phyloP scores from a whole-genome alignment of 2,113 vertebrate genomes.

The Varanus salvator region DNA sequence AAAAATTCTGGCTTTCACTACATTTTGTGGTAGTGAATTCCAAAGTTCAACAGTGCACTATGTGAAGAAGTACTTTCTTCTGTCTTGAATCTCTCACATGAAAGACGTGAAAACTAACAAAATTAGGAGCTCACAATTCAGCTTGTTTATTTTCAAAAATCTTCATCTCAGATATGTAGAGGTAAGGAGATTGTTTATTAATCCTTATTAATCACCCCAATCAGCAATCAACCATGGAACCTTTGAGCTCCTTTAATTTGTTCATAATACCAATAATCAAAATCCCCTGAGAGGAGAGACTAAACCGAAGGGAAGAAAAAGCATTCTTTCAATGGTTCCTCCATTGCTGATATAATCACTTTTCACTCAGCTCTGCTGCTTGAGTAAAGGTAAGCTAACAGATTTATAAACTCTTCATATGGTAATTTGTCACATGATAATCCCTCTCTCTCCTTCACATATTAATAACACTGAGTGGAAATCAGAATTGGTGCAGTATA shows the following conservation, averaged over 20 bases:
- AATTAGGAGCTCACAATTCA: not conserved
- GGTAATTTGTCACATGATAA: conserved; percentile 11
- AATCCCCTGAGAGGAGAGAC: not conserved
- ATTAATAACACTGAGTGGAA: not conserved
- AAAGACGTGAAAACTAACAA: not conserved
- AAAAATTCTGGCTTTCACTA: no score
- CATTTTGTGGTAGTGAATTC: no score
- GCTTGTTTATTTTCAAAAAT: no score
- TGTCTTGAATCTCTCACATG: not conserved
- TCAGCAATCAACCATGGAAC: not conserved
- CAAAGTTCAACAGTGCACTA: no score
- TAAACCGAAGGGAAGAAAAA: not conserved
- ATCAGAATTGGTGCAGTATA: not conserved
- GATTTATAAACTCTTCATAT: conserved; percentile 10
- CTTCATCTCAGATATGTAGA: not conserved
- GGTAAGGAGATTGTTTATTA: not conserved
- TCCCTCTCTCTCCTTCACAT: not conserved
- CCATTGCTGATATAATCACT: not conserved
- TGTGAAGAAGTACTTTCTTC: no score
- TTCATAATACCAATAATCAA: not conserved
- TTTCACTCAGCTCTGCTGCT: not conserved
- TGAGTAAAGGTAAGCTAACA: not conserved
- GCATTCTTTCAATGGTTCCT: not conserved
- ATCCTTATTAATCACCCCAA: not conserved
- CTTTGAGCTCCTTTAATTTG: not conserved